Evolutionary conservation across 2,888 invertebrate species (phyloP).

Genomic region (Diarsia brunnea): DNA sequence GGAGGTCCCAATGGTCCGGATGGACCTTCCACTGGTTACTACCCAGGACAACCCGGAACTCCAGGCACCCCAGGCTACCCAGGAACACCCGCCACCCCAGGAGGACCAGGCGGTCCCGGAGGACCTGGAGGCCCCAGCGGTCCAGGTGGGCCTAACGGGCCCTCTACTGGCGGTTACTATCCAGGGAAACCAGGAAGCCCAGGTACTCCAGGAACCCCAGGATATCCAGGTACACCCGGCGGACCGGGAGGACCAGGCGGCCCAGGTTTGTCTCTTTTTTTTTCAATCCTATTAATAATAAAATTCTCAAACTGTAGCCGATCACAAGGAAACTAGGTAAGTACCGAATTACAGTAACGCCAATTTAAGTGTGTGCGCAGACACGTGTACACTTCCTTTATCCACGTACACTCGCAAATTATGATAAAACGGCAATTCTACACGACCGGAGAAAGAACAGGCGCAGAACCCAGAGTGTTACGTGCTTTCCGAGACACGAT

Average conservation of each 20-base stretch:
- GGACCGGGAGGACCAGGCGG: constrained; percentile 64
- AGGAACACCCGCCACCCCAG: constrained; percentile 65
- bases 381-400: background rate
- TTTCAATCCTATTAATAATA: background rate
- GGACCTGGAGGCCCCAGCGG: constrained; percentile 57
- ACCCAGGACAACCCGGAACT: constrained; percentile 61
- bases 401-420: background rate
- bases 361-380: background rate
- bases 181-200: constrained; percentile 63
- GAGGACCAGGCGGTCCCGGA: constrained; percentile 69
- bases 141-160: constrained; percentile 73
- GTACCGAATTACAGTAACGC: background rate
- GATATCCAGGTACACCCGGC: constrained; percentile 63
- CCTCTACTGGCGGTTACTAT: constrained; percentile 60
- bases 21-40: constrained; percentile 63
- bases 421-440: background rate
- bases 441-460: background rate
- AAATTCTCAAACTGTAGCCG: background rate
- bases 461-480: background rate
- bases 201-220: constrained; percentile 26
- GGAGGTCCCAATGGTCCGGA: constrained; percentile 29
- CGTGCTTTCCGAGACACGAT: background rate
- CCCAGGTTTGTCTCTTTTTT: constrained; percentile 32
- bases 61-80: constrained; percentile 60
- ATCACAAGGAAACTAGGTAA: background rate